phyloP scores from a whole-genome alignment of 2,888 invertebrate genomes.

The Myopa testacea region DNA sequence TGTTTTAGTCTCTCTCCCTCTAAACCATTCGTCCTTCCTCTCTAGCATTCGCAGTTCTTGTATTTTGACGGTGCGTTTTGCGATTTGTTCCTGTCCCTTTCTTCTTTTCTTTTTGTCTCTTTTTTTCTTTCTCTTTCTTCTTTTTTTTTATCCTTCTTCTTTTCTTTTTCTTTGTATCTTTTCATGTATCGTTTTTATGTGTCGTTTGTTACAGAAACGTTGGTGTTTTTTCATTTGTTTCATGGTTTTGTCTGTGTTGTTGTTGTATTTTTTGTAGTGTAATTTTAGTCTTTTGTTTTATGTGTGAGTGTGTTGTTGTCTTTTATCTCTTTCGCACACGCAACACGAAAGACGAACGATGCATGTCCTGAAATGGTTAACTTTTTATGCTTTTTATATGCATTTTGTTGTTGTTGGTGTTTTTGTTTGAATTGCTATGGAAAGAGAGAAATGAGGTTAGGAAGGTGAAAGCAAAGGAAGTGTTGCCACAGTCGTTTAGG shows the following conservation, averaged over 20 bases:
- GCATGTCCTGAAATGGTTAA: background rate
- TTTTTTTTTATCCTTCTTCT: background rate
- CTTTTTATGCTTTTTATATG: background rate
- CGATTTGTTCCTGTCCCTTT: background rate
- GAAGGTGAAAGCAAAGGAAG: no score
- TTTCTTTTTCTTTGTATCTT: background rate
- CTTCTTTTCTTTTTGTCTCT: background rate
- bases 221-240: background rate
- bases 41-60: no score
- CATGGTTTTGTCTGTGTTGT: background rate
- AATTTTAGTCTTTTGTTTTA: background rate
- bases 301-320: background rate
- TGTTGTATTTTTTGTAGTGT: background rate
- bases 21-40: no score
- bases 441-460: no score
- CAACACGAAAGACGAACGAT: background rate
- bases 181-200: background rate
- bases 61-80: no score
- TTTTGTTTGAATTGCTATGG: no score
- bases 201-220: no score
- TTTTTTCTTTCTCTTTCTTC: background rate
- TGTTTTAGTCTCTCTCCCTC: background rate
- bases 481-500: no score
- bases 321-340: background rate
- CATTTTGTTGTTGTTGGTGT: background rate